Conservation (phyloP, 1,140 invertebrate species). For the Conopomorpha cramerella region DNA sequence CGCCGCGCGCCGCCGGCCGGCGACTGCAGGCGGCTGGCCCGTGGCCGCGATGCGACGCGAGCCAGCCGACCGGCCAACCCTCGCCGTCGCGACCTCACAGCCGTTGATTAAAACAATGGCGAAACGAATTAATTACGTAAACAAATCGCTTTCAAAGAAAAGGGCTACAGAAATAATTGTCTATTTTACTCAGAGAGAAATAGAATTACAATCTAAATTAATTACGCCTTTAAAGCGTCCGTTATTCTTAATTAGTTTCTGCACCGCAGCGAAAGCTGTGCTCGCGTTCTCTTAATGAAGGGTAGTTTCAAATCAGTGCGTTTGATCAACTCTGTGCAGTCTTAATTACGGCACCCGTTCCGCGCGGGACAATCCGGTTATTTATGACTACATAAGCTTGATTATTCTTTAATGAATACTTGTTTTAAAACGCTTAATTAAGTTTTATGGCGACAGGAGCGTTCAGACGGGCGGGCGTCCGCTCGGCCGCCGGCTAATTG, state of each 20-base stretch:
- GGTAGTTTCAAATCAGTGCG: constrained; percentile 61
- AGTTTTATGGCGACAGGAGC: constrained; percentile 62
- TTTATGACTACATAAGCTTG: constrained; percentile 63
- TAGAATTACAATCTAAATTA: constrained; percentile 62
- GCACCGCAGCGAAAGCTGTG: constrained; percentile 56
- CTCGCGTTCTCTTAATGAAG: constrained; percentile 57
- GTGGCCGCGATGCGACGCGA: no score
- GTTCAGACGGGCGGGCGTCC: constrained; percentile 53
- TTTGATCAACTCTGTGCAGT: constrained; percentile 61
- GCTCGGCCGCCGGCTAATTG: constrained; percentile 59
- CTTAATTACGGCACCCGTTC: constrained; percentile 59
- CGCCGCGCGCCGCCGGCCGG: no score
- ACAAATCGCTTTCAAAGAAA: constrained; percentile 53
- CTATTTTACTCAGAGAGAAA: constrained; percentile 56
- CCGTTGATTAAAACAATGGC: no score
- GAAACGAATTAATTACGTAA: constrained; percentile 52
- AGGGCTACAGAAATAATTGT: constrained; percentile 59
- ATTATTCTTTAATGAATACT: constrained; percentile 65
- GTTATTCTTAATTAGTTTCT: constrained; percentile 62
- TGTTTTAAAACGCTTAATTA: constrained; percentile 65
- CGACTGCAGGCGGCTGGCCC: no score
- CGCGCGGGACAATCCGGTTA: constrained; percentile 59
- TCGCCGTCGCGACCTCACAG: no score
- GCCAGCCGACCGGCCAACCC: no score
- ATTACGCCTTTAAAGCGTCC: constrained; percentile 61